Evolutionary conservation across 1,140 invertebrate genomes (phyloP), one percentile per base, ranked within the genome.

Genomic region (Solenopsis fugax): DNA sequence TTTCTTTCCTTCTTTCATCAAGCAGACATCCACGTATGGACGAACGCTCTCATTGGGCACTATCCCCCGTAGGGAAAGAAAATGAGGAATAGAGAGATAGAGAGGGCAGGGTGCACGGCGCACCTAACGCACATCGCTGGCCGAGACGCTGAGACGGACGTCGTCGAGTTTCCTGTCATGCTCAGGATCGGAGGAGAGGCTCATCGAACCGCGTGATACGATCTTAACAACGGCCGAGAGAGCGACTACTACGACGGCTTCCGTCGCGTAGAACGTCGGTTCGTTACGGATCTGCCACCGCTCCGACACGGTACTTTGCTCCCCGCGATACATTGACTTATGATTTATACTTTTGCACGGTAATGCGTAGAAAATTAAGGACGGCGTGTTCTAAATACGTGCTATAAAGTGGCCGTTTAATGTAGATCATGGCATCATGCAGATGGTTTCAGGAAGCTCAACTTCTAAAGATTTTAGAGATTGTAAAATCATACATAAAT

Each of bases 51-150:
- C 60, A 45, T 87, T 50, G 37, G 45, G 18, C n/a, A n/a, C 65
- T 60, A 13, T 60, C 72, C 88, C 87, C 80, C 81, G 54, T 69
- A 34, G 86, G 80, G 89, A 88, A 80, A 93, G 88, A 92, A 93
- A 93, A 93, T 93, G 92, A 93, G 91, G 89, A 92, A 92, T 90
- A 89, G 90, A 91, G 86, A 90, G 86, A 92, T 88, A 91, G 91
- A 86, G 77, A 77, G 78, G 71, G 60, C 62, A 67, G 81, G 82
- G 67, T 71, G 64, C 58, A 29, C 58, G 24, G 52, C 75, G 41
- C 85, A 93, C 87, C 91, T 92, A 90, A 92, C 86, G 90, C 87
- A 90, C 92, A 89, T 92, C 80, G 56, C 75, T 60, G 69, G 82
- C 71, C 72, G 58, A 85, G 71, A 85, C 21, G 58, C 41, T 34